Evolutionary conservation across 2,888 invertebrate genomes (phyloP), one percentile per base, ranked within the genome.

Genomic region (Aleiodes alternator): DNA sequence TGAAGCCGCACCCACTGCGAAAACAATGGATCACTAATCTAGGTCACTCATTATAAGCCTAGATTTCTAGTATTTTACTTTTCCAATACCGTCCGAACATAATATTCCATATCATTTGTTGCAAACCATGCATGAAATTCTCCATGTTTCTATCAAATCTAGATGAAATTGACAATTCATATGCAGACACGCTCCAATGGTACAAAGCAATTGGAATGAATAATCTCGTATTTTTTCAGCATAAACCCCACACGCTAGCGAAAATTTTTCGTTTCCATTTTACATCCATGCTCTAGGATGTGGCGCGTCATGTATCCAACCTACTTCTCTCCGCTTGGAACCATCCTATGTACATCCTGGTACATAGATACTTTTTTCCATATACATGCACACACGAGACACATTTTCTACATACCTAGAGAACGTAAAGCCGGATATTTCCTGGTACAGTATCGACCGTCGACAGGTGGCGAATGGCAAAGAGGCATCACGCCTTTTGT

Each of bases 1-100:
- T 43, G 9, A 23, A 64, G 48, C 64, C 64, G 64, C 64, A 64
- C 64, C 64, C 64, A 64, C 73, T 69, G 56, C 56, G 43, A 59
- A 77, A 77, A 79, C 79, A 77, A 79, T 79, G 73, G 68, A 4
- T n/a, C 68, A 70, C 55, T 79, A 77, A 77, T 79, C 79, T 77
- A 74, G 76, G 74, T 77, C 74, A 79, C 74, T 79, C 76, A 66
- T 73, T 76, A 78, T 72, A 74, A 53, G 53, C 12, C 75, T 71
- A 51, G 71, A 74, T 72, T 69, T 34, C 61, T 61, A 59, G 50
- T 57, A 69, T 76, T 61, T 73, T 61, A 50, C 48, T 61, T 76
- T 56, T 29, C 31, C 8, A 31, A 68, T 48, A 5, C 61, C 4
- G 9, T 64, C 68, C 12, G 14, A n/a, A 0, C 34, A 31, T 29